Evolutionary conservation across 1,140 invertebrate species (phyloP), one percentile per base, ranked within the genome.

Genomic region (Belonocnema kinseyi): DNA sequence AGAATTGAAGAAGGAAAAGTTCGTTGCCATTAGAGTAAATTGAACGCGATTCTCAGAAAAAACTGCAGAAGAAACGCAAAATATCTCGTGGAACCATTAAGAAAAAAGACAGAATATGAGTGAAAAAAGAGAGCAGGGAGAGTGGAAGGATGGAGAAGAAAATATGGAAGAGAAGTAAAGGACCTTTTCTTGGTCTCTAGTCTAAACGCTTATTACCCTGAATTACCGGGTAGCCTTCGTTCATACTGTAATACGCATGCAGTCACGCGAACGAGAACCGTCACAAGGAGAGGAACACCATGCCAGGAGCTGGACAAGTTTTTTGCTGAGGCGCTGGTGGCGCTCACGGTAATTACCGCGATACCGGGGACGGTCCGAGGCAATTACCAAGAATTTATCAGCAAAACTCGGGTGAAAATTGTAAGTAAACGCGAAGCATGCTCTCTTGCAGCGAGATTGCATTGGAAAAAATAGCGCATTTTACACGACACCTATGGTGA

Each of bases 341-440:
- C 61, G 61, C 61, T 66, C 61, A 66, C 26, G 61, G 26, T 46
- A 66, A 66, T 66, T 66, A 40, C 61, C 61, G 33, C 61, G 33
- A 66, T 46, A n/a, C 61, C 61, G 61, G 61, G 61, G 26, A 66
- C 61, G 26, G 61, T 66, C 61, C 61, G 33, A 7, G 33, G 61
- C 61, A 66, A 66, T 66, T 66, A 66, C 61, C 61, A n/a, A 66
- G 61, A 66, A 66, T 66, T 66, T 66, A 66, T 66, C 61, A 66
- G 61, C 61, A 66, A 66, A 66, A 26, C 61, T 66, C 26, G 26
- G 26, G 61, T 66, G 61, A 66, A 66, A 66, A 66, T 66, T 66
- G 61, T 66, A 66, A 66, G 61, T 21, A 66, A 66, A 66, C 61
- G 61, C 26, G 61, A 66, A 66, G n/a, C 61, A 21, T 40, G 61